phyloP scores from a whole-genome alignment of 2,888 invertebrate species.

The Drosophila setosimentum region DNA sequence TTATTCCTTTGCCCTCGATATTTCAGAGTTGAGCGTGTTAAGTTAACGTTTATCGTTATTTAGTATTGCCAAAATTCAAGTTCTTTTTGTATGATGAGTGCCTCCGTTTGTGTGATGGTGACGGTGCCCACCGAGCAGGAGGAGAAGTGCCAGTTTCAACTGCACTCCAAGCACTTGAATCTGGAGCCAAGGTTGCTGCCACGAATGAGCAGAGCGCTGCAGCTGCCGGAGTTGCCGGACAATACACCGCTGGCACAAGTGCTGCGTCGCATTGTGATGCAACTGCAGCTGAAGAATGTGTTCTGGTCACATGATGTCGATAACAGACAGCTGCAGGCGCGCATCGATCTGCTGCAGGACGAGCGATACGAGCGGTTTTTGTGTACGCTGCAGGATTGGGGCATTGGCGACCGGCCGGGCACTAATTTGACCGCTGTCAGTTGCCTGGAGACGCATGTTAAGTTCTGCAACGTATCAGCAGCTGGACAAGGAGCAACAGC shows the following conservation, averaged over 20 bases:
- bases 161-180: not conserved
- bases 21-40: not conserved
- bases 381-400: conserved; percentile 86
- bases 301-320: conserved; percentile 86
- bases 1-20: not conserved
- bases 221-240: conserved; percentile 9
- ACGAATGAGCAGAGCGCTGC: conserved; percentile 8
- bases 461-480: not conserved
- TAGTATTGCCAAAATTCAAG: conserved; percentile 28
- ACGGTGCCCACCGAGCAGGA: conserved; percentile 86
- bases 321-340: conserved; percentile 85
- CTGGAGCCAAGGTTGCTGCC: conserved; percentile 75
- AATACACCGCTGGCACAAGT: conserved; percentile 79
- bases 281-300: conserved; percentile 86
- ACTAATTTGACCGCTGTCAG: conserved; percentile 88
- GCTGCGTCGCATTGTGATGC: conserved; percentile 86
- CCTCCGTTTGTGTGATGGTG: conserved; percentile 86
- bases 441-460: conserved; percentile 84
- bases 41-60: not conserved
- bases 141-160: conserved; percentile 79
- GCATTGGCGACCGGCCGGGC: conserved; percentile 87
- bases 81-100: conserved; percentile 40
- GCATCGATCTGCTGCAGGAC: conserved; percentile 87
- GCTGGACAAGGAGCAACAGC: not conserved
- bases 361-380: conserved; percentile 87